Conservation (phyloP, 2,797 vertebrate genomes). For the Hippopotamyrus pictus region DNA sequence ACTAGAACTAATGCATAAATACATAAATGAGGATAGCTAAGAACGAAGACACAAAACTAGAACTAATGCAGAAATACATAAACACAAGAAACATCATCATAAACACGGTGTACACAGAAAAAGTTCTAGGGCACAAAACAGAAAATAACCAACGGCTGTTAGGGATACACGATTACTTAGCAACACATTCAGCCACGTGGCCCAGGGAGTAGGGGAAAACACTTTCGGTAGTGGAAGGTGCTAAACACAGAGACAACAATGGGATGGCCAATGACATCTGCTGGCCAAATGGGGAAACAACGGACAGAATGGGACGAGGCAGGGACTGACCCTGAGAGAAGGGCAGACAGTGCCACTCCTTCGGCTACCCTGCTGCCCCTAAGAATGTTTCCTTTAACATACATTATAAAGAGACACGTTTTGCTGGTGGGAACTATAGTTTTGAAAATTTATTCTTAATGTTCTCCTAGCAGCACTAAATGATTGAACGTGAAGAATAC, state of each 20-base stretch:
- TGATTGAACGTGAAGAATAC: not conserved
- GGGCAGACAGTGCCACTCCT: not conserved
- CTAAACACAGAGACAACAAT: not conserved
- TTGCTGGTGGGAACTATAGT: not conserved
- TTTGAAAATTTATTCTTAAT: not conserved
- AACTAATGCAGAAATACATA: not conserved
- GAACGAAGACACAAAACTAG: too few relatives aligned
- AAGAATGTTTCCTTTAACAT: not conserved
- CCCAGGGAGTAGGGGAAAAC: not conserved
- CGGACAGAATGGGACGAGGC: not conserved
- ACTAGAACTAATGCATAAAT: not conserved
- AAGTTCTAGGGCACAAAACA: not conserved
- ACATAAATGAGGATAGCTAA: not conserved
- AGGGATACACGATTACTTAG: not conserved
- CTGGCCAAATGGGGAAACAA: not conserved
- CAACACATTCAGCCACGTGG: not conserved
- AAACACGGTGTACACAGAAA: not conserved
- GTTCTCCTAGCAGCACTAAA: not conserved
- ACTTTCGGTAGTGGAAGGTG: not conserved
- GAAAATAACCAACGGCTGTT: not conserved
- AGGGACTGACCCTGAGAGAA: not conserved
- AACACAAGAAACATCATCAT: not conserved
- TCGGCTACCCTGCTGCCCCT: not conserved
- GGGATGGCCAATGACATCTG: not conserved
- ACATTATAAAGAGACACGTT: not conserved